Evolutionary conservation across 2,113 vertebrate species (phyloP).

Genomic region (Mastomys natalensis): DNA sequence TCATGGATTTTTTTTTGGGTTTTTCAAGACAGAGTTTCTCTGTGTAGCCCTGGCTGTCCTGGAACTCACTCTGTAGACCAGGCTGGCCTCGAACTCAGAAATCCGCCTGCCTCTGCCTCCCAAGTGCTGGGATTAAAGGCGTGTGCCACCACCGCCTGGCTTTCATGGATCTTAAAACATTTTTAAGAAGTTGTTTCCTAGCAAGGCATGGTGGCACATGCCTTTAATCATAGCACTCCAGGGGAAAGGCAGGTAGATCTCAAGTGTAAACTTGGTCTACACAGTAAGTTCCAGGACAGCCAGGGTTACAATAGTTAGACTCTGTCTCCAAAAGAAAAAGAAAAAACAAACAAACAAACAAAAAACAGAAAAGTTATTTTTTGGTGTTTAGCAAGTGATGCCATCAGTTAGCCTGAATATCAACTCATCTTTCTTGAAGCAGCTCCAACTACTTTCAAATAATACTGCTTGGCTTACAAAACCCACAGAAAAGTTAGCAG

Average conservation of each 20-base stretch:
- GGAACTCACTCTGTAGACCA: too few relatives aligned
- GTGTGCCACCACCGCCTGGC: too few relatives aligned
- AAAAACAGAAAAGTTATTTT: background rate
- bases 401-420: background rate
- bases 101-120: too few relatives aligned
- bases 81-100: too few relatives aligned
- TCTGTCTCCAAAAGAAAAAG: background rate
- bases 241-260: background rate
- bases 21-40: too few relatives aligned
- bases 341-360: background rate
- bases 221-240: background rate
- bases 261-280: background rate
- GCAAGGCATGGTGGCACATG: background rate
- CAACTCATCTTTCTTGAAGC: background rate
- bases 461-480: background rate
- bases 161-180: slow-evolving; percentile 26
- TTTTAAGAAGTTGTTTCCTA: slow-evolving; percentile 12
- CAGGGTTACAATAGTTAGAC: background rate
- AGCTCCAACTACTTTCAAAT: background rate
- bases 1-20: background rate
- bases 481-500: background rate
- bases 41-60: too few relatives aligned
- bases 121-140: too few relatives aligned
- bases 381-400: slow-evolving; percentile 6
- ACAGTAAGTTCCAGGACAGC: background rate